These are phyloP conservation scores for Melanaphis sacchari DNA, from an alignment of 1,140 invertebrate species.

Conservation along the genomic window DNA sequence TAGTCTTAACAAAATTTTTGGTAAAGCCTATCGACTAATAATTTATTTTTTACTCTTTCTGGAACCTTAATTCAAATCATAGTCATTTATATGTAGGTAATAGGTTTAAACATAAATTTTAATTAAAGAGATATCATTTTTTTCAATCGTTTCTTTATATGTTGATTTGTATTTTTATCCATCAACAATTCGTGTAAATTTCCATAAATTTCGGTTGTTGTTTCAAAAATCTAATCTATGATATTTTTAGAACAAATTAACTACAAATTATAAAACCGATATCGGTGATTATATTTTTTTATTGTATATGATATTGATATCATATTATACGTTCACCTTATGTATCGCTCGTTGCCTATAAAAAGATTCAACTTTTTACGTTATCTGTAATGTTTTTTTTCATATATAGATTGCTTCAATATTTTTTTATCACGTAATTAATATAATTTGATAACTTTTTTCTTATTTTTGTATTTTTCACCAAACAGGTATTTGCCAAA, in stretches of 20 bases:
- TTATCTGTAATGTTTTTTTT: neutral
- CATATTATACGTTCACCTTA: neutral
- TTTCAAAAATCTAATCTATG: neutral
- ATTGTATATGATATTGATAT: too few relatives aligned
- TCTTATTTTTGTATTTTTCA: neutral
- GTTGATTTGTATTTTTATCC: neutral
- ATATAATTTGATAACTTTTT: neutral
- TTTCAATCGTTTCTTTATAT: neutral
- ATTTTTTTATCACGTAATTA: neutral
- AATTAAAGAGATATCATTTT: neutral
- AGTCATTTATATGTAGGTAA: neutral
- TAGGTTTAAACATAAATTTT: neutral
- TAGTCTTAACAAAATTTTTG: neutral
- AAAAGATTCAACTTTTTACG: neutral
- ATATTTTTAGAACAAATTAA: slow-evolving; percentile 11
- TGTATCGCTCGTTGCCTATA: neutral
- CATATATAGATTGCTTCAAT: too few relatives aligned
- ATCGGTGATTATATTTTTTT: neutral
- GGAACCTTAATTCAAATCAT: neutral
- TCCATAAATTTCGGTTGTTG: neutral
- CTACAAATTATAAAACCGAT: neutral
- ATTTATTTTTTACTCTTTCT: neutral
- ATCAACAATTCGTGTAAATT: neutral
- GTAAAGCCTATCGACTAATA: neutral
- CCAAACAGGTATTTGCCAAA: neutral